Percentiles rank a stretch among this genome's conserved stretches.
These are phyloP conservation scores for Proctacanthus coquilletti DNA, from an alignment of 1,140 invertebrate genomes.

Conservation along the genomic window DNA sequence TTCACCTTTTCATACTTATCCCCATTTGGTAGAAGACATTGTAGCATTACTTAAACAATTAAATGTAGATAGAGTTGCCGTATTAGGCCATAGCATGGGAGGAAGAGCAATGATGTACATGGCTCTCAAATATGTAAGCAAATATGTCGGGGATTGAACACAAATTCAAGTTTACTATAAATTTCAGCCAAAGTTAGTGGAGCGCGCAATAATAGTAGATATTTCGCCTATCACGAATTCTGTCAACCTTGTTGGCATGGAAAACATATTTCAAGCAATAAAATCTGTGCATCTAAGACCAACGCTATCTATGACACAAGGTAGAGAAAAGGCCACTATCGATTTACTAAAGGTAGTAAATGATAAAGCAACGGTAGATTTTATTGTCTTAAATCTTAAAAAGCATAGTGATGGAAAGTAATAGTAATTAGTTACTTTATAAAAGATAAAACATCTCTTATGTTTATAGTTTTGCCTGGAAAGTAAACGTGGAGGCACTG, in stretches of 20 bases:
- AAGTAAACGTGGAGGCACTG: conserved; percentile 42
- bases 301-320: conserved; percentile 45
- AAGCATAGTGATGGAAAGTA: conserved; percentile 15
- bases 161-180: background rate
- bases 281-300: conserved; percentile 37
- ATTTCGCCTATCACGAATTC: conserved; percentile 59
- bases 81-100: conserved; percentile 86
- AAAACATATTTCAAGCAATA: conserved; percentile 50
- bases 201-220: conserved; percentile 69
- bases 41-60: conserved; percentile 40
- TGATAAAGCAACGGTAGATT: conserved; percentile 33
- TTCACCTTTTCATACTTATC: conserved; percentile 49
- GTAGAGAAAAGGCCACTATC: conserved; percentile 40
- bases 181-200: conserved; percentile 56
- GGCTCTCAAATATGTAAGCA: conserved; percentile 45
- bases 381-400: conserved; percentile 33
- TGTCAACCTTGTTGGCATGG: conserved; percentile 44
- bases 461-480: conserved; percentile 21
- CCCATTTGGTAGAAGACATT: conserved; percentile 57
- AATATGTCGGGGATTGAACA: background rate
- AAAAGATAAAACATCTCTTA: background rate
- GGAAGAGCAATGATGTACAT: conserved; percentile 68
- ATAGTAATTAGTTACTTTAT: conserved; percentile 2
- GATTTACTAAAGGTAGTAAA: conserved; percentile 32
- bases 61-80: conserved; percentile 34